These are phyloP conservation scores for Pseudococcus jackbeardsleyi DNA, from an alignment of 2,888 invertebrate species.

Conservation along the genomic window DNA sequence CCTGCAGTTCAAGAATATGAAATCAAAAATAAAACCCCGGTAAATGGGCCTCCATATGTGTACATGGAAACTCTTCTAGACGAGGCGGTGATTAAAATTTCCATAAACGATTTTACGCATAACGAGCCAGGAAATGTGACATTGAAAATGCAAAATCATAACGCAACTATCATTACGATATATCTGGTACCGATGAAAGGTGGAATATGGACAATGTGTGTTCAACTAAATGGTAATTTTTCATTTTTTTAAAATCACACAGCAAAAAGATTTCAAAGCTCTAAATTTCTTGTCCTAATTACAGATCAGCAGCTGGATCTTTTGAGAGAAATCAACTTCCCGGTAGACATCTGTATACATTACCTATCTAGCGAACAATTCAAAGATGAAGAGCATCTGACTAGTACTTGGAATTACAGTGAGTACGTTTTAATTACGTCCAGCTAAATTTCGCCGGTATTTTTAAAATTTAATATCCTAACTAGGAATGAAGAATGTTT, in stretches of 20 bases:
- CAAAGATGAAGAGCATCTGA: conserved; percentile 78
- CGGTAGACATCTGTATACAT: conserved; percentile 81
- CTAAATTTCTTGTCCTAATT: not conserved
- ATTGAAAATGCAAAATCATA: not conserved
- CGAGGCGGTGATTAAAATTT: not conserved
- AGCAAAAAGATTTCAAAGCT: not conserved
- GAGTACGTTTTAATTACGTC: conserved; percentile 66
- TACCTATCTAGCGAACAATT: conserved; percentile 82
- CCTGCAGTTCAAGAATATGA: conserved; percentile 61
- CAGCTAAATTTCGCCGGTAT: conserved; percentile 13
- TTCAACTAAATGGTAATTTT: conserved; percentile 85
- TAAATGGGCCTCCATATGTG: conserved; percentile 25
- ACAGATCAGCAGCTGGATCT: conserved; percentile 80
- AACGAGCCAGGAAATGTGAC: not conserved
- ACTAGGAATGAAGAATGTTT: conserved; percentile 94
- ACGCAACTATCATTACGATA: conserved; percentile 73
- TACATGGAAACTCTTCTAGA: conserved; percentile 1
- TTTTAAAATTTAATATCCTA: not conserved
- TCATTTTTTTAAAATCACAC: too few relatives aligned
- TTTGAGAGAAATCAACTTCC: conserved; percentile 77
- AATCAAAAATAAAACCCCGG: not conserved
- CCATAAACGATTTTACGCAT: not conserved
- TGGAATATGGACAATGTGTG: conserved; percentile 92
- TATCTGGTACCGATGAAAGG: conserved; percentile 90
- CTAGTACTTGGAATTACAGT: conserved; percentile 80